Evolutionary conservation across 2,797 vertebrate genomes (phyloP).

Genomic region (Rhabdomys pumilio): DNA sequence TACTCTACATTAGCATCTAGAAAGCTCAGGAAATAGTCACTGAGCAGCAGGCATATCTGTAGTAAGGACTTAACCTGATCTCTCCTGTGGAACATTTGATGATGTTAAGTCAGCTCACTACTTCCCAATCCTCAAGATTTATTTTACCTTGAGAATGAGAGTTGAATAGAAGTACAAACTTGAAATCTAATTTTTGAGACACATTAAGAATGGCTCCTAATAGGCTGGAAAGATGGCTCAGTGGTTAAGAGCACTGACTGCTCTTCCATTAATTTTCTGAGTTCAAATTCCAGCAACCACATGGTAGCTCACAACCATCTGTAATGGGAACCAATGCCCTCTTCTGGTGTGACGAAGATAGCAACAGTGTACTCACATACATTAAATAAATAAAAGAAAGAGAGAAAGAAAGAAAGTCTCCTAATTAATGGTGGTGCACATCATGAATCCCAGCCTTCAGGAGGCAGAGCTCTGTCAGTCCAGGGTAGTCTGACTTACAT

Average conservation of each 20-base stretch:
- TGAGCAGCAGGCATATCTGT: background rate
- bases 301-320: no score
- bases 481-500: background rate
- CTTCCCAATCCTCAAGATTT: background rate
- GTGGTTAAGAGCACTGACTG: no score
- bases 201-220: constrained; percentile 23
- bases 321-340: no score
- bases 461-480: background rate
- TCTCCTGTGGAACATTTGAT: background rate
- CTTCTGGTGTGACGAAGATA: no score
- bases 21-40: background rate
- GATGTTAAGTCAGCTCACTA: background rate
- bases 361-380: no score
- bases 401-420: background rate
- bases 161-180: constrained; percentile 16
- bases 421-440: background rate
- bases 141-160: background rate
- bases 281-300: no score
- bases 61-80: background rate
- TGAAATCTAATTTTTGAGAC: background rate
- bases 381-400: no score
- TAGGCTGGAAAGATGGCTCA: no score
- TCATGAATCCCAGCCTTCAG: background rate
- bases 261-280: no score
- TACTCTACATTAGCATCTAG: background rate